These are phyloP conservation scores for Macrosoma leucophasiata DNA, from an alignment of 2,888 invertebrate genomes.

Conservation along the genomic window DNA sequence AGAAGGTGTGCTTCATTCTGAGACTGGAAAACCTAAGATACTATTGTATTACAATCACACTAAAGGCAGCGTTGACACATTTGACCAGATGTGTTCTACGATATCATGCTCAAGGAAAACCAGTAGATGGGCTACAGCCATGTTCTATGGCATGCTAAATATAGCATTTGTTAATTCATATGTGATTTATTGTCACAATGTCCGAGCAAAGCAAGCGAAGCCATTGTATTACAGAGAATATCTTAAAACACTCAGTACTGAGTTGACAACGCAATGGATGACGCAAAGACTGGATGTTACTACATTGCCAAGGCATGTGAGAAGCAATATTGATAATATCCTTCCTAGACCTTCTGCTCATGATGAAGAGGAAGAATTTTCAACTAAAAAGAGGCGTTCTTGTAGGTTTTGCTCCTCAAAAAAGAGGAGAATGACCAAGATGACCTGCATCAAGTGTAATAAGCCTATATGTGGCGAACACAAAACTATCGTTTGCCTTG, in stretches of 20 bases:
- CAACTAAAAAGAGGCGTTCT: conserved; percentile 1
- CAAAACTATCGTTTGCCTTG: background rate
- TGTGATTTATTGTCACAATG: conserved; percentile 16
- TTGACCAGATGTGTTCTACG: conserved; percentile 26
- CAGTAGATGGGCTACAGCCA: conserved; percentile 20
- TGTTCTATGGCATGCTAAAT: conserved; percentile 26
- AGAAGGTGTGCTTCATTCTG: conserved; percentile 13
- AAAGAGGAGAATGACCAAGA: conserved; percentile 1
- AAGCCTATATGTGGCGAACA: background rate
- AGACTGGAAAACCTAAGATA: conserved; percentile 22
- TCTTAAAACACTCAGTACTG: conserved; percentile 13
- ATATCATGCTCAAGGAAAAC: conserved; percentile 27
- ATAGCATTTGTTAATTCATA: conserved; percentile 18
- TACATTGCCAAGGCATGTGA: too few species aligned
- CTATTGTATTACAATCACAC: conserved; percentile 27
- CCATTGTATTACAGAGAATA: conserved; percentile 9
- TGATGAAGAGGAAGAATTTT: too few species aligned
- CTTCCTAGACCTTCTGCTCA: too few species aligned
- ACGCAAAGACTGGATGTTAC: conserved; percentile 8
- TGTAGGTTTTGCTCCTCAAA: conserved; percentile 5
- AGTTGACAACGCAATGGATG: conserved; percentile 10
- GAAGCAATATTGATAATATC: too few species aligned
- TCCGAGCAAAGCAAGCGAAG: conserved; percentile 6
- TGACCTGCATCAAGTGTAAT: background rate
- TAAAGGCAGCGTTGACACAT: conserved; percentile 28